Evolutionary conservation across 2,888 invertebrate species (phyloP).

Genomic region (Tiphia femorata): DNA sequence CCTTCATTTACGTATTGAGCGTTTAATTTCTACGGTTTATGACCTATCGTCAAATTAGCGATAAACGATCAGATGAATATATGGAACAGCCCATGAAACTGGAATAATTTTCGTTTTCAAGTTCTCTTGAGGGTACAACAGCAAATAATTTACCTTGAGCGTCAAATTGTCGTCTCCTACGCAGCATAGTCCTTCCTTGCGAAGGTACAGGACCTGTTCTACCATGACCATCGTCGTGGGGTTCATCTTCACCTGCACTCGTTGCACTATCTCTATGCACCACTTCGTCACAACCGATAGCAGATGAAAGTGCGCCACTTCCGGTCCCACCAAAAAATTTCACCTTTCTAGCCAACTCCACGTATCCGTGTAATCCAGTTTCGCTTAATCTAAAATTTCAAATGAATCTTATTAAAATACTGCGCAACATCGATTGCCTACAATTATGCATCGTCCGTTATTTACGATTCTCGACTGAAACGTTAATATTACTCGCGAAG

Average conservation of each 20-base stretch:
- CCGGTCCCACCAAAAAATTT: constrained; percentile 59
- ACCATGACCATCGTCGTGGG: constrained; percentile 54
- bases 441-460: too few relatives aligned
- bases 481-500: too few relatives aligned
- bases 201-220: constrained; percentile 53
- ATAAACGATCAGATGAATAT: too few relatives aligned
- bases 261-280: constrained; percentile 66
- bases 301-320: constrained; percentile 48
- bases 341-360: constrained; percentile 60
- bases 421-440: too few relatives aligned
- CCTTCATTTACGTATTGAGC: too few relatives aligned
- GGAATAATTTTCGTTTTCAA: too few relatives aligned
- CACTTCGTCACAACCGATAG: constrained; percentile 60
- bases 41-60: too few relatives aligned
- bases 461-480: too few relatives aligned
- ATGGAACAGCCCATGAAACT: too few relatives aligned
- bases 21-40: too few relatives aligned
- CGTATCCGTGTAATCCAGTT: constrained; percentile 59
- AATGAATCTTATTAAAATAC: too few relatives aligned
- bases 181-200: constrained; percentile 61
- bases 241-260: constrained; percentile 65
- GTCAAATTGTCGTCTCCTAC: constrained; percentile 64
- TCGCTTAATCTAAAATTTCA: constrained; percentile 56
- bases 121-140: too few relatives aligned
- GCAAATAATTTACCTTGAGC: constrained; percentile 66